phyloP scores from a whole-genome alignment of 2,113 vertebrate species.

The Ceyx cyanopectus region DNA sequence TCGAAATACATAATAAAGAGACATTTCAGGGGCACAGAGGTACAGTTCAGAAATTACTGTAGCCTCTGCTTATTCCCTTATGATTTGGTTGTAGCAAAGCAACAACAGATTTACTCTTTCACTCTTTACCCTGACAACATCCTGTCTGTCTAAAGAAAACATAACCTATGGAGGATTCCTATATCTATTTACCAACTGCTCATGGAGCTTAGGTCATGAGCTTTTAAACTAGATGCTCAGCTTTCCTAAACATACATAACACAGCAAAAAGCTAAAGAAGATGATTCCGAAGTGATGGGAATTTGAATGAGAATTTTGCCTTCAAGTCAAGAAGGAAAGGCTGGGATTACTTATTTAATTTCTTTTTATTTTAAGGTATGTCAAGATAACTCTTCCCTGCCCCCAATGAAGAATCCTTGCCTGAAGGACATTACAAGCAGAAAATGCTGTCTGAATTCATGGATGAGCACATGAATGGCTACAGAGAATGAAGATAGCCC shows the following conservation, averaged over 20 bases:
- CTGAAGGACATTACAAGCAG: not conserved
- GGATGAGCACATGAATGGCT: not conserved
- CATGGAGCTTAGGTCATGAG: not conserved
- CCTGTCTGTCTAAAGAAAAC: not conserved
- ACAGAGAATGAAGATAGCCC: not conserved
- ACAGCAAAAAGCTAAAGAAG: not conserved
- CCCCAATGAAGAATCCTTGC: not conserved
- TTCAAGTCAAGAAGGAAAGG: not conserved
- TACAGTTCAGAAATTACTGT: not conserved
- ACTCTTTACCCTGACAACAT: not conserved
- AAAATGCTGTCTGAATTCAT: not conserved
- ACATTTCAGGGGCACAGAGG: fast-evolving
- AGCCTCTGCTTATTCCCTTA: not conserved
- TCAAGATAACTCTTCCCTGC: not conserved
- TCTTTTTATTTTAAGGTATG: not conserved
- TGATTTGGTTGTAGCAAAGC: not conserved
- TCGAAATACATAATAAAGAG: not conserved
- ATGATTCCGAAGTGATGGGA: not conserved
- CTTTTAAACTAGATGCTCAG: not conserved
- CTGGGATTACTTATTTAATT: not conserved
- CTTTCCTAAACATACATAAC: not conserved
- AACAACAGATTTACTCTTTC: not conserved
- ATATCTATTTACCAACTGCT: not conserved
- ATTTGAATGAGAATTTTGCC: not conserved
- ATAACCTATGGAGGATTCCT: not conserved